phyloP scores from a whole-genome alignment of 23 tunicate genomes.

The Corella eumyota region DNA sequence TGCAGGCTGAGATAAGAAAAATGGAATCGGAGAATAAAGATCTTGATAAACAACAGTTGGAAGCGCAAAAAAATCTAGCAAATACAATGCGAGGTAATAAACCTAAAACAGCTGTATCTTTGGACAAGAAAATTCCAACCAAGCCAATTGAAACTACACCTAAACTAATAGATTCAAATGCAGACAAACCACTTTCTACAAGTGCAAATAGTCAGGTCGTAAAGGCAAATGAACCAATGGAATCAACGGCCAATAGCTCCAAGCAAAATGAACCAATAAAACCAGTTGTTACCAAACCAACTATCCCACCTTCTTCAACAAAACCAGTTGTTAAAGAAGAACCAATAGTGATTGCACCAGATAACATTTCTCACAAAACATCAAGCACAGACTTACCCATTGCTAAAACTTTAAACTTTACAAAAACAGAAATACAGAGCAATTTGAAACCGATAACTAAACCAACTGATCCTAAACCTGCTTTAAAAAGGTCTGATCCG shows the following conservation, averaged over 20 bases:
- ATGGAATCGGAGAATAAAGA: constrained; percentile 28
- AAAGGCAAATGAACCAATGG: neutral
- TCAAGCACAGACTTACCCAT: too few species aligned
- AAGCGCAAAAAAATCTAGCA: constrained; percentile 62
- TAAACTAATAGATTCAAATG: neutral
- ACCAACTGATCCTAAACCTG: too few species aligned
- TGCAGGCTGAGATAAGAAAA: constrained; percentile 11
- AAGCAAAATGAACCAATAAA: neutral
- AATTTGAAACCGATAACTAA: too few species aligned
- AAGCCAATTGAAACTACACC: neutral
- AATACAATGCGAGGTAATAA: constrained; percentile 31
- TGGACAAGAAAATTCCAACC: neutral
- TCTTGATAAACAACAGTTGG: constrained; percentile 8
- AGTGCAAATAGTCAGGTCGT: neutral
- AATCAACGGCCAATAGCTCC: neutral
- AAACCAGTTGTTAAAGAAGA: too few species aligned
- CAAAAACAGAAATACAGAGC: too few species aligned
- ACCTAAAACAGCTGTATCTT: neutral
- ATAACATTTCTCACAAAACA: too few species aligned
- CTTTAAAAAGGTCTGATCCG: too few species aligned
- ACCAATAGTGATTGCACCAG: too few species aligned
- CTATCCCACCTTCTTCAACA: neutral
- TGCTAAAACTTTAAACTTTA: too few species aligned
- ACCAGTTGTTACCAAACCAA: constrained; percentile 1
- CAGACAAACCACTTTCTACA: neutral